These are phyloP conservation scores for Athalia rosae DNA, from an alignment of 2,888 invertebrate genomes.

Conservation along the genomic window DNA sequence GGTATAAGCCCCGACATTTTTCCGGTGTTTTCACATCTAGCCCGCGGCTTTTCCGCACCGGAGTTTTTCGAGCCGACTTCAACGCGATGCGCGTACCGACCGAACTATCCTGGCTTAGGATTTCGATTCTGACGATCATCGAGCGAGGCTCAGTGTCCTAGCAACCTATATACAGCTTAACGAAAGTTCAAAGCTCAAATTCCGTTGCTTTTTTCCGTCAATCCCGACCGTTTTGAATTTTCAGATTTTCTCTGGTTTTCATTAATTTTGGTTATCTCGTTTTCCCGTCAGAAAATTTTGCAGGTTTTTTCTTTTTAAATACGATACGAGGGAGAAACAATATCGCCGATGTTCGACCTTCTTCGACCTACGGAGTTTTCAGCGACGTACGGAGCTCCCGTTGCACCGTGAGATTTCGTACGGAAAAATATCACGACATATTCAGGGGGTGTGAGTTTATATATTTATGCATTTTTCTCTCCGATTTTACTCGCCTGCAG, in stretches of 20 bases:
- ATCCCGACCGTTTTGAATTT: too few relatives aligned
- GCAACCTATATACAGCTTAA: conserved; percentile 25
- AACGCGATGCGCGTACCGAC: not conserved
- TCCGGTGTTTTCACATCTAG: conserved; percentile 24
- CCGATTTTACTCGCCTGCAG: not conserved
- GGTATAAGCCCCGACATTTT: not conserved
- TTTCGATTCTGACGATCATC: conserved; percentile 30
- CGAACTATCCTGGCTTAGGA: conserved; percentile 20
- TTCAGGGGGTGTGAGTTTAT: too few relatives aligned
- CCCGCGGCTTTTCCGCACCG: not conserved
- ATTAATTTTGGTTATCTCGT: not conserved
- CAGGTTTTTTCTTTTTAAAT: too few relatives aligned
- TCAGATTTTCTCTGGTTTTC: not conserved
- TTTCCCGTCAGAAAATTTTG: too few relatives aligned
- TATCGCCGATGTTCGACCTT: too few relatives aligned
- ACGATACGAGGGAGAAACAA: too few relatives aligned
- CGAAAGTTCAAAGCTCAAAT: conserved; percentile 21
- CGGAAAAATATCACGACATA: too few relatives aligned
- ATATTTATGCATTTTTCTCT: too few relatives aligned
- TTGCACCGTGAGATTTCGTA: too few relatives aligned
- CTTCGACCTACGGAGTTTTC: too few relatives aligned
- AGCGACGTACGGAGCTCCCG: too few relatives aligned
- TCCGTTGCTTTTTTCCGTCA: not conserved
- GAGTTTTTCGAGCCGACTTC: not conserved
- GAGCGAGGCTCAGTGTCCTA: conserved; percentile 38